These are phyloP conservation scores for Drosophila maculinotata DNA, from an alignment of 2,888 invertebrate species.

Conservation along the genomic window DNA sequence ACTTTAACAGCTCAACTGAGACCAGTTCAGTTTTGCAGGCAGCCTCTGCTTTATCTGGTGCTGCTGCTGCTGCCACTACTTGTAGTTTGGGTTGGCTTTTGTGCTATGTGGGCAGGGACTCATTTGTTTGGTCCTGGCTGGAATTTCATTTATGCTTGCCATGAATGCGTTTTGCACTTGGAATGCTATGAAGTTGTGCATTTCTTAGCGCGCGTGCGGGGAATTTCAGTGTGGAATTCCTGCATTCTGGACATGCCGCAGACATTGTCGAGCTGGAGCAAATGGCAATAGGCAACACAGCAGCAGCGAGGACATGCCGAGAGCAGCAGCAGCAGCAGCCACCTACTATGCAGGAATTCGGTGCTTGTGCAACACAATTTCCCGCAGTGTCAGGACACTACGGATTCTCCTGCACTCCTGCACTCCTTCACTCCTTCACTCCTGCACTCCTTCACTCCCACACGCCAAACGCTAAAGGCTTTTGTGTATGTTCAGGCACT, in stretches of 20 bases:
- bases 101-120: slow-evolving; percentile 13
- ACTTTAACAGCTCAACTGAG: slow-evolving; percentile 12
- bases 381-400: slow-evolving; percentile 51
- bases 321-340: slow-evolving; percentile 14
- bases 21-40: no score
- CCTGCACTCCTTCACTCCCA: not conserved
- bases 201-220: slow-evolving; percentile 77
- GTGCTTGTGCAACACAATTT: slow-evolving; percentile 63
- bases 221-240: slow-evolving; percentile 79
- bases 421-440: slow-evolving; percentile 1
- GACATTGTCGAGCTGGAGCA: slow-evolving; percentile 66
- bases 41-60: no score
- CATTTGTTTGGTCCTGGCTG: slow-evolving; percentile 55
- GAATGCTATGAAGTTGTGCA: slow-evolving; percentile 79
- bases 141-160: slow-evolving; percentile 77
- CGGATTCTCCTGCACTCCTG: no score
- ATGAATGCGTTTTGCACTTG: slow-evolving; percentile 74
- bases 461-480: no score
- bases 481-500: slow-evolving; percentile 51
- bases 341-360: slow-evolving; percentile 56
- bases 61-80: no score
- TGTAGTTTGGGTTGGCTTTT: no score
- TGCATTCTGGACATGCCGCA: slow-evolving; percentile 73
- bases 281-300: not conserved
- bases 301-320: slow-evolving; percentile 24